Evolutionary conservation across 2,888 invertebrate genomes (phyloP).

Genomic region (Diarsia rubi): DNA sequence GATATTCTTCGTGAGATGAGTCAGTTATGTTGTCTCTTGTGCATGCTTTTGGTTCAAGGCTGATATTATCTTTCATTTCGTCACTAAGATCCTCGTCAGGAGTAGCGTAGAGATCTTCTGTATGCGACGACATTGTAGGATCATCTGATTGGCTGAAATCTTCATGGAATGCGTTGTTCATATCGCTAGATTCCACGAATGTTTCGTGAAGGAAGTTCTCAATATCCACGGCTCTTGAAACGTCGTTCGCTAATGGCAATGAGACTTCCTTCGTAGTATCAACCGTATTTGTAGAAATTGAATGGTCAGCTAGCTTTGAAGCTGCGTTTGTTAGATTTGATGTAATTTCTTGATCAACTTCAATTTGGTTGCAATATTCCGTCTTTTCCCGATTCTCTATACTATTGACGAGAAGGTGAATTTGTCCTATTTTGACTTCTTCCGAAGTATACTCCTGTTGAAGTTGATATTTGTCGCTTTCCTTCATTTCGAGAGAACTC

Average conservation of each 20-base stretch:
- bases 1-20: conserved; percentile 20
- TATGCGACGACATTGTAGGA: conserved; percentile 47
- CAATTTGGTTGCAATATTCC: conserved; percentile 6
- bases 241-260: conserved; percentile 1
- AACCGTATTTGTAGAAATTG: neutral
- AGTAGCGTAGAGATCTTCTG: conserved; percentile 45
- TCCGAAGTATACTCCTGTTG: neutral
- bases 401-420: neutral
- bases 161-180: conserved; percentile 84
- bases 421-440: neutral
- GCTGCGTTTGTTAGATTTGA: neutral
- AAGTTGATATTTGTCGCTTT: neutral
- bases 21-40: conserved; percentile 13
- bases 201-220: conserved; percentile 63
- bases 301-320: neutral
- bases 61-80: conserved; percentile 42
- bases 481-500: neutral
- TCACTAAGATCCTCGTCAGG: conserved; percentile 46
- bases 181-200: conserved; percentile 69
- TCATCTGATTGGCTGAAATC: conserved; percentile 63
- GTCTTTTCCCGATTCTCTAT: neutral
- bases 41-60: conserved; percentile 24
- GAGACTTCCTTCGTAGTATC: conserved; percentile 5
- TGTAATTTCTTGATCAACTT: conserved; percentile 9
- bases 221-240: neutral